Evolutionary conservation across 2,113 vertebrate species (phyloP).

Genomic region (Oryzias celebensis): DNA sequence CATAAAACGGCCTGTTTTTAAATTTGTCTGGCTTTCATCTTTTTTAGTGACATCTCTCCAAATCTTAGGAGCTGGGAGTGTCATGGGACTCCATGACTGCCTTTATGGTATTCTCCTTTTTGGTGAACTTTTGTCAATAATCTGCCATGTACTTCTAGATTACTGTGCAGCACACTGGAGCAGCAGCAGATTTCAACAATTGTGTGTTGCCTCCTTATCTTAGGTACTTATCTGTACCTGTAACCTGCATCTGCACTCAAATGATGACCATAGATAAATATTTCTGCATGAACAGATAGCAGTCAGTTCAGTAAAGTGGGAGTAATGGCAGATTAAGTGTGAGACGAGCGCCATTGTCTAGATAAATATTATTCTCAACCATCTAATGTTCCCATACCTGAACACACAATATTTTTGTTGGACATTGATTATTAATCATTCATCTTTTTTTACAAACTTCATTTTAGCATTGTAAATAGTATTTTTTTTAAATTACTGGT

Average conservation of each 20-base stretch:
- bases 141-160: not conserved
- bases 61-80: not conserved
- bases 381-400: not conserved
- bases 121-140: not conserved
- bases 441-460: too few relatives aligned
- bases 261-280: not conserved
- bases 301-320: not conserved
- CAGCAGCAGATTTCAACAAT: not conserved
- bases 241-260: too few relatives aligned
- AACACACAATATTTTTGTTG: not conserved
- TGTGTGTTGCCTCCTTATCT: not conserved
- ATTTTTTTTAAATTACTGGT: too few relatives aligned
- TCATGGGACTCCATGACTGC: not conserved
- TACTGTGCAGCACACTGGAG: too few relatives aligned
- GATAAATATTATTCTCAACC: not conserved
- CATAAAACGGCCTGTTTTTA: not conserved
- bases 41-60: not conserved
- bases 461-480: too few relatives aligned
- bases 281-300: not conserved
- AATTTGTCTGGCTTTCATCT: not conserved
- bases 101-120: not conserved
- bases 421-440: not conserved
- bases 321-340: not conserved
- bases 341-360: not conserved
- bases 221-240: not conserved